Conservation (phyloP, 1,140 invertebrate genomes). For the Ectropis grisescens region DNA sequence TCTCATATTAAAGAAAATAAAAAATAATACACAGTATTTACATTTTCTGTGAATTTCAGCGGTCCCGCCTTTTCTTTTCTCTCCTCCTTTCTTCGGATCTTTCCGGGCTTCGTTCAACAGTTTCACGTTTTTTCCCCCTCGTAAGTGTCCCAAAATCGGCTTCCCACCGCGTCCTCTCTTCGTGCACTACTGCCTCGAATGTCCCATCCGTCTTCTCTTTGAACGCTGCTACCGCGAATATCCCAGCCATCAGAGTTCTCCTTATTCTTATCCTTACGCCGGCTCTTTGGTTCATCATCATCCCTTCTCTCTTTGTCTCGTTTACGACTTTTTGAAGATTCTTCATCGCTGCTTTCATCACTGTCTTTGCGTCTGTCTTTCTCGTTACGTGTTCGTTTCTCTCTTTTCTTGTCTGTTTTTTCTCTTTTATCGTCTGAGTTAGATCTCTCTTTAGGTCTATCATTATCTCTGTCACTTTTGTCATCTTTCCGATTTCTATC, state of each 20-base stretch:
- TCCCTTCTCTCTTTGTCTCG: slow-evolving; percentile 8
- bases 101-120: background rate
- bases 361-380: background rate
- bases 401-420: too few relatives aligned
- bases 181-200: slow-evolving; percentile 1
- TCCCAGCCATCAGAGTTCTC: background rate
- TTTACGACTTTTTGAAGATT: too few relatives aligned
- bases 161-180: slow-evolving; percentile 10
- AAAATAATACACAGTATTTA: too few relatives aligned
- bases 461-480: slow-evolving; percentile 1
- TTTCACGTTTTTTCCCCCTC: background rate
- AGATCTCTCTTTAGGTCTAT: too few relatives aligned
- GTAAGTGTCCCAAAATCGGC: slow-evolving; percentile 27
- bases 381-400: too few relatives aligned
- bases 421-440: too few relatives aligned
- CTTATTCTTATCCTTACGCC: background rate
- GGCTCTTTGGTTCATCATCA: background rate
- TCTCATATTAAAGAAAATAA: too few relatives aligned
- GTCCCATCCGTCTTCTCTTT: slow-evolving; percentile 1
- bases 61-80: too few relatives aligned
- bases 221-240: background rate
- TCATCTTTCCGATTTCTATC: slow-evolving; percentile 1
- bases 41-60: too few relatives aligned
- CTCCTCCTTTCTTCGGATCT: too few relatives aligned
- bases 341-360: slow-evolving; percentile 3